These are phyloP conservation scores for Leptinotarsa texana DNA, from an alignment of 1,140 invertebrate genomes.

Conservation along the genomic window DNA sequence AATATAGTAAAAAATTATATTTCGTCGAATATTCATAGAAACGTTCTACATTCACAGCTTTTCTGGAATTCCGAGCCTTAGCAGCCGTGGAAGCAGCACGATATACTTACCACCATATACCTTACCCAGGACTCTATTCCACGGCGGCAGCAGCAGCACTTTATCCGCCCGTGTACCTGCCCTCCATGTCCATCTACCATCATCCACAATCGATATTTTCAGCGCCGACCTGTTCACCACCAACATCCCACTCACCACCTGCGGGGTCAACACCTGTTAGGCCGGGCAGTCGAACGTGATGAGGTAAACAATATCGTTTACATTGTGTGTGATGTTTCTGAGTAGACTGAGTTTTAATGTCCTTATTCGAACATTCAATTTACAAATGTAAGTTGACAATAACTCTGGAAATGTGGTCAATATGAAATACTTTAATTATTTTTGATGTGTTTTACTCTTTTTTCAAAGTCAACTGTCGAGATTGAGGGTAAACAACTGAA, in stretches of 20 bases:
- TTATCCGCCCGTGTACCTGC: conserved; percentile 41
- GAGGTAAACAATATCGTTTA: conserved; percentile 33
- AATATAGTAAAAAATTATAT: background rate
- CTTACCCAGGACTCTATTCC: conserved; percentile 39
- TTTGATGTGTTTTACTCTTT: too few species aligned
- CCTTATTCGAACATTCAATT: too few species aligned
- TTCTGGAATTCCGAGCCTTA: conserved; percentile 41
- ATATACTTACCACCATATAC: conserved; percentile 42
- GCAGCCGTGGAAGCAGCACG: conserved; percentile 42
- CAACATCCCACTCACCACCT: conserved; percentile 36
- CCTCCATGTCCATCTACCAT: conserved; percentile 41
- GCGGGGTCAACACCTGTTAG: conserved; percentile 31
- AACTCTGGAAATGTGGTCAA: too few species aligned
- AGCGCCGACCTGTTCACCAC: conserved; percentile 34
- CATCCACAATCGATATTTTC: conserved; percentile 30
- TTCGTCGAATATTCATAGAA: too few species aligned
- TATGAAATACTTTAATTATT: too few species aligned
- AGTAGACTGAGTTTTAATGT: too few species aligned
- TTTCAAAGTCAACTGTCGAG: too few species aligned
- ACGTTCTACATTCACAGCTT: conserved; percentile 30
- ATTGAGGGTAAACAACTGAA: too few species aligned
- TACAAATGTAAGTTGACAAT: too few species aligned
- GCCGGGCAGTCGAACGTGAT: conserved; percentile 42
- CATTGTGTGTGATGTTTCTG: too few species aligned
- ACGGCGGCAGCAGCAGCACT: conserved; percentile 40